Evolutionary conservation across 2,888 invertebrate genomes (phyloP).

Genomic region (Rhimphoctona megacephalus): DNA sequence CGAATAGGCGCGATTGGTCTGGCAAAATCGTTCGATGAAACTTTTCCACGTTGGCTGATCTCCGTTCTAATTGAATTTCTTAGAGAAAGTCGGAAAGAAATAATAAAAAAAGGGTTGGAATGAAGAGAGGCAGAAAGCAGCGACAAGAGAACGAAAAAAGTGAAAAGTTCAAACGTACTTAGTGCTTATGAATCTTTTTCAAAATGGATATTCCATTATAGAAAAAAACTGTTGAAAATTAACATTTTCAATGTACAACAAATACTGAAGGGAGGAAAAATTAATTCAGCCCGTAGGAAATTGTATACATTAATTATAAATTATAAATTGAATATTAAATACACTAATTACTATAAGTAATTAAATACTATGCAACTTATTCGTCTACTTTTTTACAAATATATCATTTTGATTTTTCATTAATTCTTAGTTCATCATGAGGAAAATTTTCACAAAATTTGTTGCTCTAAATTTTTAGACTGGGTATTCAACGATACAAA

Average conservation of each 20-base stretch:
- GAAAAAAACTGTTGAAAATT: slow-evolving; percentile 19
- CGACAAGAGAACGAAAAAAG: slow-evolving; percentile 20
- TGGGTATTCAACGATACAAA: no score
- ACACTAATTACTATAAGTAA: background rate
- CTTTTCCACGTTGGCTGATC: slow-evolving; percentile 73
- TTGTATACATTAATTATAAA: background rate
- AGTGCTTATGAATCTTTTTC: slow-evolving; percentile 70
- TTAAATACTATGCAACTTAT: background rate
- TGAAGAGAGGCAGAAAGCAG: slow-evolving; percentile 34
- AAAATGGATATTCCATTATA: slow-evolving; percentile 37
- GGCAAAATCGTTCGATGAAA: slow-evolving; percentile 70
- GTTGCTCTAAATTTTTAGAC: no score
- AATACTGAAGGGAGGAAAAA: background rate
- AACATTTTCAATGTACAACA: slow-evolving; percentile 3
- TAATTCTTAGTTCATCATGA: no score
- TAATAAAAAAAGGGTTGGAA: background rate
- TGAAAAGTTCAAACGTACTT: slow-evolving; percentile 41
- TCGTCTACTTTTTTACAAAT: no score
- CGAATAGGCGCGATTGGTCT: slow-evolving; percentile 61
- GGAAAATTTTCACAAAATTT: no score
- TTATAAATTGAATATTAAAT: background rate
- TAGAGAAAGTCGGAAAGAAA: slow-evolving; percentile 53
- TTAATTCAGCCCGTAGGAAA: background rate
- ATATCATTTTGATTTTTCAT: no score
- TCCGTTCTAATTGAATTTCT: slow-evolving; percentile 78